Conservation (phyloP, 2,113 vertebrate genomes). For the Ceyx cyanopectus region DNA sequence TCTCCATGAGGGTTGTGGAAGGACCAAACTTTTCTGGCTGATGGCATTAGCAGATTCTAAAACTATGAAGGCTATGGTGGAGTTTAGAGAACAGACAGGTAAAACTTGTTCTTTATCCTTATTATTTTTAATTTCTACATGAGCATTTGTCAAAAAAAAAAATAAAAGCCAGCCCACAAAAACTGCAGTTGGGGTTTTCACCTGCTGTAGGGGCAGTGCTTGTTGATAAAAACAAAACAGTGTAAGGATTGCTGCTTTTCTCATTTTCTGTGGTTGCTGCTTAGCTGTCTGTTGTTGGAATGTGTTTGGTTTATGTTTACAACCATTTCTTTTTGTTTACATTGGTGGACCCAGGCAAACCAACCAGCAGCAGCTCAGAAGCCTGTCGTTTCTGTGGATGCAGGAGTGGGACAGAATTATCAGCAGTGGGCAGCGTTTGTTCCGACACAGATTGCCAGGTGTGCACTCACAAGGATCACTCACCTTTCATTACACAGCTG, state of each 20-base stretch:
- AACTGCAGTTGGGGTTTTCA: neutral
- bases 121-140: neutral
- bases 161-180: neutral
- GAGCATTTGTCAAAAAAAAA: neutral
- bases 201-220: neutral
- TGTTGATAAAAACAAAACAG: neutral
- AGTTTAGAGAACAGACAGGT: conserved; percentile 99
- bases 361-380: conserved; percentile 94
- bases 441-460: conserved; percentile 97
- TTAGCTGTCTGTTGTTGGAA: neutral
- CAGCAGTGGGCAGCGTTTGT: conserved; percentile 96
- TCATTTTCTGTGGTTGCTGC: neutral
- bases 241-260: neutral
- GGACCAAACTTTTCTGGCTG: conserved; percentile 98
- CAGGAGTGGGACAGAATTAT: conserved; percentile 93
- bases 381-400: conserved; percentile 97
- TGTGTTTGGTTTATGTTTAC: neutral
- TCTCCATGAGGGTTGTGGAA: conserved; percentile 97
- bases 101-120: conserved; percentile 36
- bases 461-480: neutral
- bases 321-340: neutral
- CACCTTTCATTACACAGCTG: neutral
- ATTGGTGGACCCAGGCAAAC: conserved; percentile 83
- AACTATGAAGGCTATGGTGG: conserved; percentile 99
- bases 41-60: conserved; percentile 99